These are phyloP conservation scores for Lepidurus packardi DNA, from an alignment of 1,140 invertebrate species.

Conservation along the genomic window DNA sequence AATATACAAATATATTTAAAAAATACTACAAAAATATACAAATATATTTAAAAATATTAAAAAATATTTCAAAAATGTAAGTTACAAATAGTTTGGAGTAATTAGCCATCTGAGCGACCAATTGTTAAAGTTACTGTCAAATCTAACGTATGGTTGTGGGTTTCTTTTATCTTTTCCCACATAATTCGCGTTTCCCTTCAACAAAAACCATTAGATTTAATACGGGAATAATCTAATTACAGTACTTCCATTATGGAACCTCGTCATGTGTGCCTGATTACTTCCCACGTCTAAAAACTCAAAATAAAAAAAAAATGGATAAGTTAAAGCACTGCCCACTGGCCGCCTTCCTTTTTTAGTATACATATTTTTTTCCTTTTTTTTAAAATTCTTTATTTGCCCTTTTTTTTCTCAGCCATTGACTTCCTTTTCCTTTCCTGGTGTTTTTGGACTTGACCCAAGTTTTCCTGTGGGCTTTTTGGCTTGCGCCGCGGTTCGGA, in stretches of 20 bases:
- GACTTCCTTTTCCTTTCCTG: constrained; percentile 18
- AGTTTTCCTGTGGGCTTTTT: constrained; percentile 1
- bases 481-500: background rate
- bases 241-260: background rate
- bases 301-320: background rate
- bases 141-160: no score
- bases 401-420: background rate
- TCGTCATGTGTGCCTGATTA: background rate
- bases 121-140: no score
- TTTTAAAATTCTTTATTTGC: background rate
- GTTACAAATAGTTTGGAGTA: no score
- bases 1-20: no score
- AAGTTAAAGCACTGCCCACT: background rate
- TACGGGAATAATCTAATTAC: background rate
- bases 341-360: background rate
- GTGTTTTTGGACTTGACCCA: background rate
- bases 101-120: no score
- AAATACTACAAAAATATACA: no score
- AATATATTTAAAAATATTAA: no score
- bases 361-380: background rate
- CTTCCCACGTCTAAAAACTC: background rate
- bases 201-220: background rate
- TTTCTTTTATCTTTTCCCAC: no score
- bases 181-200: no score
- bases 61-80: no score